Percentiles rank a stretch among this genome's conserved stretches.
Evolutionary conservation across 1,140 invertebrate species (phyloP).

Genomic region (Orchestia grillus): DNA sequence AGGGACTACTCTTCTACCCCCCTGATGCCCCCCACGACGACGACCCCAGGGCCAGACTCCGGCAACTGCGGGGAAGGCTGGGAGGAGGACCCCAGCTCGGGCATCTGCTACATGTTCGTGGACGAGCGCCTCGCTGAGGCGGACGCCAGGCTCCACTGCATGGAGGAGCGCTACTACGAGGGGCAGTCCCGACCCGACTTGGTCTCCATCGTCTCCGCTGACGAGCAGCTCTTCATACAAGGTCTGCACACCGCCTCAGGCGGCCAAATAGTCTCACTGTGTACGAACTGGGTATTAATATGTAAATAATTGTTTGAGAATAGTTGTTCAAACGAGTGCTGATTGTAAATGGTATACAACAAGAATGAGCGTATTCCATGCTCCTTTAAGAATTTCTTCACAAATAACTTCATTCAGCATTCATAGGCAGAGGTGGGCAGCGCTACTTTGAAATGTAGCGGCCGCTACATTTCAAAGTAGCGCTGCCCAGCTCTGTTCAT

Average conservation of each 20-base stretch:
- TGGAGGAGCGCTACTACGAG: not conserved
- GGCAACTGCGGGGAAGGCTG: slow-evolving; percentile 1
- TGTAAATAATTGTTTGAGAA: too few relatives aligned
- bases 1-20: not conserved
- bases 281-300: too few relatives aligned
- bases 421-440: too few relatives aligned
- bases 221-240: not conserved
- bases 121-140: not conserved
- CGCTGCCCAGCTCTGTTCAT: too few relatives aligned
- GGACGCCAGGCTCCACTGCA: not conserved
- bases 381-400: too few relatives aligned
- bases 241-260: not conserved
- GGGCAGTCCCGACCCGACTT: not conserved
- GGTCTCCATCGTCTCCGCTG: not conserved
- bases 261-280: too few relatives aligned
- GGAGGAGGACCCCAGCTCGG: not conserved
- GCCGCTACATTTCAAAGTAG: too few relatives aligned
- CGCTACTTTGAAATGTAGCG: too few relatives aligned
- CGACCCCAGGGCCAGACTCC: not conserved
- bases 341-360: too few relatives aligned
- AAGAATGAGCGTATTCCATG: too few relatives aligned
- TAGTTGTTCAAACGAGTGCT: too few relatives aligned
- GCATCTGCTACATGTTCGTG: not conserved
- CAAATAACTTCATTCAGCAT: too few relatives aligned
- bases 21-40: not conserved